Percentiles rank a stretch among this genome's conserved stretches.
phyloP scores from a whole-genome alignment of 2,888 invertebrate species.

The Stomorhina lunata region DNA sequence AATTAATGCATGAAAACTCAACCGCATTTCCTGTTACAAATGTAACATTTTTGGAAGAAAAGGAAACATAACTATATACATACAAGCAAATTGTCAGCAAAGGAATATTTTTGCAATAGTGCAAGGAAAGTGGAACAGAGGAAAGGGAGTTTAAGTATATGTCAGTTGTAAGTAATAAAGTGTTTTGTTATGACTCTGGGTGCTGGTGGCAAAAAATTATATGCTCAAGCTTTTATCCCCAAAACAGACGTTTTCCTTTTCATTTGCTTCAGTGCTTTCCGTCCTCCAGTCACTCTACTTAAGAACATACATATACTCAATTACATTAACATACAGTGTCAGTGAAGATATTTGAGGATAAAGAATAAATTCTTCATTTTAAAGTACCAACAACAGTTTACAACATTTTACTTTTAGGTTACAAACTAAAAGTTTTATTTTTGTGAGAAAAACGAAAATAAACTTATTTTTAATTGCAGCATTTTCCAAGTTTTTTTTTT shows the following conservation, averaged over 20 bases:
- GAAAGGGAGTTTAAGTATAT: not conserved
- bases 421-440: constrained; percentile 39
- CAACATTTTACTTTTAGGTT: constrained; percentile 34
- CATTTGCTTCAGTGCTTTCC: not conserved
- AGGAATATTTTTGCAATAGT: not conserved
- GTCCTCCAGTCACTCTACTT: constrained; percentile 5
- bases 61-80: not conserved
- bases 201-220: constrained; percentile 6
- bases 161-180: not conserved
- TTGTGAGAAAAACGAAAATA: constrained; percentile 22
- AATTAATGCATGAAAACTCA: constrained; percentile 6
- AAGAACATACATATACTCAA: not conserved
- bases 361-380: not conserved
- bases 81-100: not conserved
- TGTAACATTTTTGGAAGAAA: not conserved
- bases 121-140: not conserved
- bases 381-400: constrained; percentile 30
- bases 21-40: constrained; percentile 35
- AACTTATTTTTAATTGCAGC: constrained; percentile 54
- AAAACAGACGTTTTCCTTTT: not conserved
- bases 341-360: not conserved
- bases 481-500: constrained; percentile 47
- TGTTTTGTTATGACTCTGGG: not conserved
- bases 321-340: not conserved
- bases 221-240: constrained; percentile 27